Base-by-base conservation (phyloP, 1,140 invertebrate species). In the Thaumetopoea pityocampa region DNA sequence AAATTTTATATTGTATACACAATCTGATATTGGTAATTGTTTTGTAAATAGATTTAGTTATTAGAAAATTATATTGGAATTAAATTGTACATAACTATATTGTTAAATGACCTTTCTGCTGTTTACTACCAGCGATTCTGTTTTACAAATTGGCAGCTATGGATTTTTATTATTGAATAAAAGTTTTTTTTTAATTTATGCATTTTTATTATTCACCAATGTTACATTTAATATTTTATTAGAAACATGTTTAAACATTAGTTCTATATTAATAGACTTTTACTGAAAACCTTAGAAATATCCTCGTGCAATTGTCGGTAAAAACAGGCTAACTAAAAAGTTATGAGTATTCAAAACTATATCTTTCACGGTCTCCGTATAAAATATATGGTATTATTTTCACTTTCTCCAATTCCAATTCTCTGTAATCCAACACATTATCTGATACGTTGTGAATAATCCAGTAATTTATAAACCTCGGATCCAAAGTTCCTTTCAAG, bases 341-440 rank as follows among this genome's bases (percentile, higher is more conserved):
- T 34, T 14, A 28, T 12, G n/a, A n/a, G 4, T 5, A 28, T 4
- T 28, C 4, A 12, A 2, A 6, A 5, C 9, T 28, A 57, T 16
- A 27, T 53, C n/a, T 51, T 24, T 3, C 55, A 38, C 4, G 55
- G 50, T 29, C 34, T 59, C 3, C 65, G 67, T 22, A 71, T n/a
- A 71, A 28, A n/a, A 65, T 67, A 19, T 46, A 71, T 2, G 64
- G 67, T 23, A 71, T 40, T 18, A 71, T 66, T 20, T 42, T 45
- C 6, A 11, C 27, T 19, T 51, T 57, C 4, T 45, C 32, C 0
- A 22, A 9, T 11, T 66, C 59, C 15, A 64, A 64, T 26, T 67
- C 44, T 28, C 37, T 49, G 36, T 64, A 68, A 9, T 63, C 63
- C 27, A 71, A 17, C 15, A 55, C 9, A 26, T 51, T 52, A 8